Evolutionary conservation across 2,888 invertebrate genomes (phyloP), one percentile per base, ranked within the genome.

Genomic region (Cheilosia grossa): DNA sequence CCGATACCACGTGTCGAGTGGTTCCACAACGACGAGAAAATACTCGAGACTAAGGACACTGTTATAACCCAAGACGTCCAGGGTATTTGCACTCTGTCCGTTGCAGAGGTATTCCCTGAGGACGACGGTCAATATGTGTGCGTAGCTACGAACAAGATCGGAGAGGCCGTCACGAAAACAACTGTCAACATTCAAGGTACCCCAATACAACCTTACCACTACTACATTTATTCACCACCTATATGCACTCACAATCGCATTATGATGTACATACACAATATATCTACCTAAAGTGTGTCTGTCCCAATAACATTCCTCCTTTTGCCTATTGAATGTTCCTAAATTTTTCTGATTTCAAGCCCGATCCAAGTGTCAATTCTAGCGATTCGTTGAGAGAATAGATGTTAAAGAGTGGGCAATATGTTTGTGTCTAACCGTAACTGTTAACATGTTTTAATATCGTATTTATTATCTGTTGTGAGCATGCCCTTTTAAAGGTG

Each of bases 91-190:
- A 95, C 95, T 90, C 93, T 98, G 87, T 94, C 95, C 87, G 96
- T 98, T 88, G 94, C 94, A 87, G 97, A 98, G 94, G 97, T 97
- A 66, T 97, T 97, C 89, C 97, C 97, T 15, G 98, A 98, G 94
- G 97, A 98, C 93, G 95, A 96, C 89, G 98, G 98, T 79, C 95
- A 94, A 90, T 98, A 98, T 91, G 94, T 94, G 80, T 98, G 98
- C 91, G 93, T 94, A 89, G 98, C 97, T 63, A 93, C 93, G 67
- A 98, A 98, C 92, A 94, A 95, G 89, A 94, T 95, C 89, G 99
- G 99, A 88, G 95, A 95, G 93, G 96, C 95, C 89, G 93, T 94
- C 90, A 96, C 96, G 89, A 94, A 95, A 90, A 94, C 96, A 90
- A 93, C 94, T 87, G 94, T 98, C 83, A 93, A 95, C 89, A 96